A percentile compares a stretch with the other conserved stretches of the same genome.
These are phyloP conservation scores for Petrosia ficiformis DNA, from an alignment of 37 sponge, comb jelly and placozoan genomes.

Conservation along the genomic window DNA sequence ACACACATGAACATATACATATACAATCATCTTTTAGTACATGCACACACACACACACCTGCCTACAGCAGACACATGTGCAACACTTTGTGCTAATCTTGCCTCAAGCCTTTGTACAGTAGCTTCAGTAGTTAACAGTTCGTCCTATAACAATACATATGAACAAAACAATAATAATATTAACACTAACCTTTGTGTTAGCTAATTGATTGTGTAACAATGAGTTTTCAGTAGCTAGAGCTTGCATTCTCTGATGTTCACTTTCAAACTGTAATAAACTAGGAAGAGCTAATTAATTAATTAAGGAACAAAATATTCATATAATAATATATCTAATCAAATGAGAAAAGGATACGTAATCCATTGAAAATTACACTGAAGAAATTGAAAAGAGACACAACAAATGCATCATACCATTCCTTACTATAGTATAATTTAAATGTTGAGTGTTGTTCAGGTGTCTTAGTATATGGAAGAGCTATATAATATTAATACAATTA, in stretches of 20 bases:
- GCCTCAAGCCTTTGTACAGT: conserved; percentile 53
- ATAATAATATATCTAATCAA: not conserved
- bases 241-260: conserved; percentile 75
- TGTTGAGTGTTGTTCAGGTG: conserved; percentile 70
- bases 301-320: not conserved
- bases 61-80: not conserved
- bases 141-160: not conserved
- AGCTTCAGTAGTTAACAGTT: conserved; percentile 19
- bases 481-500: not conserved
- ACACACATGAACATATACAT: no score
- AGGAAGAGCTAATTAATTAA: conserved; percentile 47
- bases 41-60: not conserved
- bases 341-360: conserved; percentile 65
- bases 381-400: conserved; percentile 84
- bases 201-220: conserved; percentile 69
- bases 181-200: conserved; percentile 13
- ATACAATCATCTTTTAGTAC: not conserved
- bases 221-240: conserved; percentile 61
- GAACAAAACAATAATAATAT: not conserved
- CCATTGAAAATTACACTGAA: conserved; percentile 84
- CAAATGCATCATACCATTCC: conserved; percentile 78
- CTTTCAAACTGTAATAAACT: conserved; percentile 73
- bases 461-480: conserved; percentile 84
- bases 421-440: conserved; percentile 84
- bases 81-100: conserved; percentile 36